A percentile compares a stretch with the other conserved stretches of the same genome.
Conservation (phyloP, 1,140 invertebrate species). For the Radopholus similis region DNA sequence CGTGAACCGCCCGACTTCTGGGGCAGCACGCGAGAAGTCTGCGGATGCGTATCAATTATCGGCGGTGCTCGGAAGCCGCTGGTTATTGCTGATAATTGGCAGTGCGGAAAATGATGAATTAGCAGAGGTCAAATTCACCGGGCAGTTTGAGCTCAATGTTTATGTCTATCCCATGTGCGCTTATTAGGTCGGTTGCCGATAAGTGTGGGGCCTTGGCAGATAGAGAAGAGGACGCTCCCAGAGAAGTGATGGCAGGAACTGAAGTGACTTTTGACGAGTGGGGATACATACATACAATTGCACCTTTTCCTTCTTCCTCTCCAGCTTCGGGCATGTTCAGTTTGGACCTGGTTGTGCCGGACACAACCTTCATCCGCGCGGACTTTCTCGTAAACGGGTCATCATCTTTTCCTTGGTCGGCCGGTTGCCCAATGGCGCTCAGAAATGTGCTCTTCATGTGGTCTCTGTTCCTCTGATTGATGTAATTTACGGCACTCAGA, state of each 20-base stretch:
- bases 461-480: slow-evolving; percentile 44
- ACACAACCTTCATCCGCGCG: slow-evolving; percentile 29
- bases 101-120: not conserved
- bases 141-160: slow-evolving; percentile 31
- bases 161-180: slow-evolving; percentile 33
- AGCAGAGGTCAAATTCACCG: slow-evolving; percentile 8
- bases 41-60: not conserved
- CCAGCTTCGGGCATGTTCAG: no score
- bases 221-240: not conserved
- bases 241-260: not conserved
- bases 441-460: slow-evolving; percentile 47
- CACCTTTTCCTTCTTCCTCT: not conserved
- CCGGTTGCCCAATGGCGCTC: slow-evolving; percentile 6
- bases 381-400: slow-evolving; percentile 48
- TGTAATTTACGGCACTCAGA: slow-evolving; percentile 28
- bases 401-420: slow-evolving; percentile 20
- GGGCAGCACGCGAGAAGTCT: not conserved
- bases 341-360: slow-evolving; percentile 26
- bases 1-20: slow-evolving; percentile 15
- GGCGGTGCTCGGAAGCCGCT: slow-evolving; percentile 6
- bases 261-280: not conserved
- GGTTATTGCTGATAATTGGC: not conserved
- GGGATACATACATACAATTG: no score
- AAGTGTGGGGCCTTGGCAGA: not conserved
- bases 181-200: slow-evolving; percentile 16